These are phyloP conservation scores for Glaucomys volans DNA, from an alignment of 2,113 vertebrate genomes.

Conservation along the genomic window DNA sequence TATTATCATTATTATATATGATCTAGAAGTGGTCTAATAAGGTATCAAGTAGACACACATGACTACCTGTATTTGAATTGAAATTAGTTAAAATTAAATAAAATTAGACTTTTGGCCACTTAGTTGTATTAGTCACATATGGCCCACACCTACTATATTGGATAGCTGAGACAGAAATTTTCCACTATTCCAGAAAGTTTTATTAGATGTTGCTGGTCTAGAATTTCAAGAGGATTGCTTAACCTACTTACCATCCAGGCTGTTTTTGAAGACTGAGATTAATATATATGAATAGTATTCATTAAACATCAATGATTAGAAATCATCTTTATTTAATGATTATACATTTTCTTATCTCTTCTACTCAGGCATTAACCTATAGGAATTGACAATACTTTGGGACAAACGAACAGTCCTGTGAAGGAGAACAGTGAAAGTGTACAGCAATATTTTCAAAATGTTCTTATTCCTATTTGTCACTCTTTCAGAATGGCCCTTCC, in stretches of 20 bases:
- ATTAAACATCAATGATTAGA: constrained; percentile 15
- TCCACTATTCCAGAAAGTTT: background rate
- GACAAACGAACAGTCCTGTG: background rate
- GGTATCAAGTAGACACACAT: background rate
- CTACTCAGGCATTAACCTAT: constrained; percentile 17
- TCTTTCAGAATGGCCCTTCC: constrained; percentile 35
- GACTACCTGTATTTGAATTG: background rate
- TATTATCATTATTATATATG: too few relatives aligned
- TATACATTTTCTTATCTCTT: constrained; percentile 16
- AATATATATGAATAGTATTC: background rate
- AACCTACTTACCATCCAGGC: background rate
- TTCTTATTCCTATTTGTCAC: background rate
- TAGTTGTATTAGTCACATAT: background rate
- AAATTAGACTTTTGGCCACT: background rate
- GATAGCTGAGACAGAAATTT: background rate
- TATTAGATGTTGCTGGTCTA: background rate
- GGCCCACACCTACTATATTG: background rate
- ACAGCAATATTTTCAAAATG: constrained; percentile 33
- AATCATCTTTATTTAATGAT: constrained; percentile 23
- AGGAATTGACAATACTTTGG: background rate
- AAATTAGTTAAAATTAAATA: background rate
- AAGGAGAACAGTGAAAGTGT: background rate
- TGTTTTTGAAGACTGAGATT: background rate
- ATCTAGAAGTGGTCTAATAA: background rate
- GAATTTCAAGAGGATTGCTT: background rate